Percentiles rank a stretch among this genome's conserved stretches.
Conservation (phyloP, 1,140 invertebrate genomes). For the Diachasma alloeum region DNA sequence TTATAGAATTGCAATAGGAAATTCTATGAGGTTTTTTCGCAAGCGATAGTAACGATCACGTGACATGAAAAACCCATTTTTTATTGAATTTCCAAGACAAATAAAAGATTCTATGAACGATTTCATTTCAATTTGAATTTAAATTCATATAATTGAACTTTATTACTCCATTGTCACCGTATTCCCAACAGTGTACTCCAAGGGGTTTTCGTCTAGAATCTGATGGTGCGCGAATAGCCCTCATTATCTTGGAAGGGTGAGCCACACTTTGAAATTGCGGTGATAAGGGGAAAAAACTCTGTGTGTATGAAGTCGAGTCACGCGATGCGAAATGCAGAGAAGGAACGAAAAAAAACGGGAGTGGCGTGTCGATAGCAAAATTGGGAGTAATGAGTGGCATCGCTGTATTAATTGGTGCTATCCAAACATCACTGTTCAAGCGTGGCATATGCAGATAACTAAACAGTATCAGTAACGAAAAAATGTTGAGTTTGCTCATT, state of each 20-base stretch:
- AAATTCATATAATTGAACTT: no score
- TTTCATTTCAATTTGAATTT: no score
- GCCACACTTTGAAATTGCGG: neutral
- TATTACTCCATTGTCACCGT: neutral
- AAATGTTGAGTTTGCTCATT: no score
- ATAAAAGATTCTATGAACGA: no score
- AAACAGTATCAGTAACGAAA: no score
- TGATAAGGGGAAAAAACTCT: neutral
- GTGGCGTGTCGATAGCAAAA: neutral
- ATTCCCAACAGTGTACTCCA: neutral
- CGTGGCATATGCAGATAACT: neutral
- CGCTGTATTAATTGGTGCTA: neutral
- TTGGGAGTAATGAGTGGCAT: neutral
- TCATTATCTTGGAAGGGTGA: neutral
- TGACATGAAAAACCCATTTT: no score
- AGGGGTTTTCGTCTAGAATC: neutral
- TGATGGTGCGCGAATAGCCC: neutral
- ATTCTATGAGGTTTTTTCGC: no score
- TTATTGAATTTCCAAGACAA: no score
- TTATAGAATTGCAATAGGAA: no score
- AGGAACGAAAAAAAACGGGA: neutral
- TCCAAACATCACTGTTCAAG: neutral
- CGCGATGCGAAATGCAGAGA: neutral
- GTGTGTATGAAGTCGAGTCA: neutral
- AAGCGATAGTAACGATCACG: no score